Evolutionary conservation across 92 coral and sea anemone species (phyloP).

Genomic region (Micromussa lordhowensis): DNA sequence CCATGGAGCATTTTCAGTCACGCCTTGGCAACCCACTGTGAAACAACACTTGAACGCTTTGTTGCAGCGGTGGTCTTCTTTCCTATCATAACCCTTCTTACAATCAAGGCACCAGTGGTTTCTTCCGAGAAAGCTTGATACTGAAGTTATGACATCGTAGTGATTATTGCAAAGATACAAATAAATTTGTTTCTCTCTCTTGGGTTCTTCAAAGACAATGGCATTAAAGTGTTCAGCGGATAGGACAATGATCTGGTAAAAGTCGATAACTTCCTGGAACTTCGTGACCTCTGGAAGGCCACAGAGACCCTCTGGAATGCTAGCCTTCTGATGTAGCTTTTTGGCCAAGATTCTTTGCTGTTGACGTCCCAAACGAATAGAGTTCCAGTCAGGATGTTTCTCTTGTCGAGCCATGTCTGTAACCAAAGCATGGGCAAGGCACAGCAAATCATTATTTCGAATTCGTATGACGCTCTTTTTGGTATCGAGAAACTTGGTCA

Average conservation of each 20-base stretch:
- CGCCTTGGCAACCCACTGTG: conserved; percentile 19
- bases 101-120: conserved; percentile 12
- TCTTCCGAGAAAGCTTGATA: conserved; percentile 23
- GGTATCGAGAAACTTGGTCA: too few relatives aligned
- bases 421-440: too few relatives aligned
- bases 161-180: conserved; percentile 8
- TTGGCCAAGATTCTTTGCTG: conserved; percentile 2
- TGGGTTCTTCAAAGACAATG: conserved; percentile 16
- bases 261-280: background rate
- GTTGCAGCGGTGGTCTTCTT: background rate
- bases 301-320: conserved; percentile 24
- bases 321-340: conserved; percentile 31
- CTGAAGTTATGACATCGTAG: conserved; percentile 20
- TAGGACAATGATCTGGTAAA: conserved; percentile 12
- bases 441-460: too few relatives aligned
- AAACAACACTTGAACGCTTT: conserved; percentile 27
- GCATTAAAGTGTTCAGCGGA: conserved; percentile 22
- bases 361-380: background rate
- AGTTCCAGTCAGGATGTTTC: too few relatives aligned
- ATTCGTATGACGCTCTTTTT: too few relatives aligned
- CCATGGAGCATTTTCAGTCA: conserved; percentile 7
- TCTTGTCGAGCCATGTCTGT: too few relatives aligned
- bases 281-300: conserved; percentile 8
- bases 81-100: conserved; percentile 20
- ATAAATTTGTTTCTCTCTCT: conserved; percentile 23